phyloP scores from a whole-genome alignment of 2,888 invertebrate species.

The Oscheius myriophilus region DNA sequence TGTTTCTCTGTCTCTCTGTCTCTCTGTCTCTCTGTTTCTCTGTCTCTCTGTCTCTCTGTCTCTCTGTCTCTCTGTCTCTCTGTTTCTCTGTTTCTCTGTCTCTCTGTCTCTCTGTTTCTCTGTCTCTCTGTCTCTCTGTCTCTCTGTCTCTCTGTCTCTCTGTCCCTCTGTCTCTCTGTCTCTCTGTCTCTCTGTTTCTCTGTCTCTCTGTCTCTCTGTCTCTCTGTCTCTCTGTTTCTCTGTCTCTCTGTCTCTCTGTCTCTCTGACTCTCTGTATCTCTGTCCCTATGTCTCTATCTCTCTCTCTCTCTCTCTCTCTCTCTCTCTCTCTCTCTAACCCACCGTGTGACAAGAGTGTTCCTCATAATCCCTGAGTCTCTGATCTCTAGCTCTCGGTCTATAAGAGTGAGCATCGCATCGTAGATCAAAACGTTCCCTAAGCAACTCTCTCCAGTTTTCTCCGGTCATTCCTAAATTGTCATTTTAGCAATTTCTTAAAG shows the following conservation, averaged over 20 bases:
- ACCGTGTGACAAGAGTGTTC: slow-evolving; percentile 22
- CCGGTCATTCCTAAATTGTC: slow-evolving; percentile 14
- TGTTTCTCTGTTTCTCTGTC: no score
- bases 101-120: no score
- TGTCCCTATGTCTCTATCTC: no score
- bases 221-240: not conserved
- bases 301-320: no score
- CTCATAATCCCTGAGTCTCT: slow-evolving; percentile 6
- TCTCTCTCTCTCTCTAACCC: not conserved
- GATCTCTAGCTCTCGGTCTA: slow-evolving; percentile 4
- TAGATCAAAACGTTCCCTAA: slow-evolving; percentile 15
- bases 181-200: no score
- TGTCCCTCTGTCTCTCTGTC: not conserved
- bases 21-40: no score
- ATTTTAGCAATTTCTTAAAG: not conserved
- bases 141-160: not conserved
- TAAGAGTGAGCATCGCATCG: not conserved
- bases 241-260: no score
- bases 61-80: not conserved
- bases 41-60: no score
- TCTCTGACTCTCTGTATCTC: no score
- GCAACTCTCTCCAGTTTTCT: slow-evolving; percentile 11
- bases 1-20: no score
- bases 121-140: no score
- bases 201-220: no score